Evolutionary conservation across 1,140 invertebrate species (phyloP).

Genomic region (Leptopilina clavipes): DNA sequence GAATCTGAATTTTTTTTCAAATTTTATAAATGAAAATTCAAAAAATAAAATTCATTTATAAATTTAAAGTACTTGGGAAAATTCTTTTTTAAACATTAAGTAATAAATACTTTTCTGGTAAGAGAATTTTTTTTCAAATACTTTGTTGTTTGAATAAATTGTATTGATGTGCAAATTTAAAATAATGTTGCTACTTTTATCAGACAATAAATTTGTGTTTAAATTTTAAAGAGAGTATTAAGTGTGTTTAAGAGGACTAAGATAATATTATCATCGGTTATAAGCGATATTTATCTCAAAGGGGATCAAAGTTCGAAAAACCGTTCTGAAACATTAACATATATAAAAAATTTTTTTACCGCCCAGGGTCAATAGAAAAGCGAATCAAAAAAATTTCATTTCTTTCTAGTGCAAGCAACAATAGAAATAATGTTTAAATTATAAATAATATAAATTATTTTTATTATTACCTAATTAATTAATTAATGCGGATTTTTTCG

Average conservation of each 20-base stretch:
- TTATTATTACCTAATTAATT: too few species aligned
- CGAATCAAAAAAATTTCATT: neutral
- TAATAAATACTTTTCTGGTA: too few species aligned
- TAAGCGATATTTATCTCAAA: constrained; percentile 9
- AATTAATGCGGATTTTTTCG: too few species aligned
- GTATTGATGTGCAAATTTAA: neutral
- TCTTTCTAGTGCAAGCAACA: too few species aligned
- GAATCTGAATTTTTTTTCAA: too few species aligned
- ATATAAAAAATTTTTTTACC: neutral
- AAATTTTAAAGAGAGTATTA: constrained; percentile 25
- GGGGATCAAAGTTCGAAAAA: constrained; percentile 9
- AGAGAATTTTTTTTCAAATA: too few species aligned
- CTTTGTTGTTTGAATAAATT: neutral
- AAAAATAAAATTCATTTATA: too few species aligned
- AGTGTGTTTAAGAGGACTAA: constrained; percentile 22
- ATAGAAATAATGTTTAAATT: too few species aligned
- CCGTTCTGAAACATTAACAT: neutral
- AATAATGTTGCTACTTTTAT: neutral
- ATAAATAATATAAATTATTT: too few species aligned
- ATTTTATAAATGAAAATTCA: too few species aligned
- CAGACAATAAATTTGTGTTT: neutral
- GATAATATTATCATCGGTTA: neutral
- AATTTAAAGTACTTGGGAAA: too few species aligned
- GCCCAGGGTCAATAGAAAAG: neutral
- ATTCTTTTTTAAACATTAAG: too few species aligned